Base-by-base conservation (phyloP, 2,797 vertebrate species). In the Semaprochilodus insignis region DNA sequence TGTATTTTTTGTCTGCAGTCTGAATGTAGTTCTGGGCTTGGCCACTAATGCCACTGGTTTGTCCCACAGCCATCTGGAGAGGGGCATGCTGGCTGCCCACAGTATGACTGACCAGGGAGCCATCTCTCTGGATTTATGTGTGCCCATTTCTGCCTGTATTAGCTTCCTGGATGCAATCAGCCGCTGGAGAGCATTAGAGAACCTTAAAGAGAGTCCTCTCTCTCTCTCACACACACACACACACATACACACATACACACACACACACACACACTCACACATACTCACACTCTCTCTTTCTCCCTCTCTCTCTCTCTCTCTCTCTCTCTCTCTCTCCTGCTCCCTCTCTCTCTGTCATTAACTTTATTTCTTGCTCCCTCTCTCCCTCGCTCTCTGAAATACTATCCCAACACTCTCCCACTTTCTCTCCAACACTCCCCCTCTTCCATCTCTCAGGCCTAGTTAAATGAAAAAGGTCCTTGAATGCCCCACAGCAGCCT, bases 51-150 rank as follows among this genome's bases (percentile, higher is more conserved):
- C 89, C 92, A 86, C 87, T 88, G 90, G 86, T 85, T 85, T 89
- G 89, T 93, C 91, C 90, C 90, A 85, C 51, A 87, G 90, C 93
- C 93, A 94, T 95, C 94, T 95, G 93, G 92, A 92, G 89, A 70
- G 89, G 90, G 89, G 84, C 21, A 27, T 66, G 85, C 92, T 93
- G 90, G 87, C 89, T 92, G 91, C 88, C 88, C 88, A 80, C 89
- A 86, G 77, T 92, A 94, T 87, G 88, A 87, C 90, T 83, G 87
- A 83, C 91, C 73, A 88, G 94, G 94, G 93, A 93, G 87, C 88
- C 91, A 91, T 95, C 90, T 76, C 85, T 59, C 8, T 89, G 89
- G 91, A 95, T 94, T 93, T 94, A 94, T 93, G 89, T 85, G 36
- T 55, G 59, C 81, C 91, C 90, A 91, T 94, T 92, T 92, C 89